These are phyloP conservation scores for Drosophila busckii DNA, from an alignment of 1,140 invertebrate species.

Conservation along the genomic window DNA sequence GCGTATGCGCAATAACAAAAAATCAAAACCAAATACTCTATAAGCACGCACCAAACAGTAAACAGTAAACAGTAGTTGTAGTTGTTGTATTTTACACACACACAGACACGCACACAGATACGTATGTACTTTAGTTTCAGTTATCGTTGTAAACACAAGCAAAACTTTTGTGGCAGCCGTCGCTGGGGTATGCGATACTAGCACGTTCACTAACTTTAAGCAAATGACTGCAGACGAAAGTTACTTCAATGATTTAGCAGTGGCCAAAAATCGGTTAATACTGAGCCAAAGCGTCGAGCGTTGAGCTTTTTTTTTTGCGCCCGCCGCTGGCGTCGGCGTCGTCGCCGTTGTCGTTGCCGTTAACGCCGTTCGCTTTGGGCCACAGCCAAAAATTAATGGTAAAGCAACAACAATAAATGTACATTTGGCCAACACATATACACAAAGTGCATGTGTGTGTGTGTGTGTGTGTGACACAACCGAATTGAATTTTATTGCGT, in stretches of 20 bases:
- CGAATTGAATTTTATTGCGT: conserved; percentile 65
- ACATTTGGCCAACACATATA: not conserved
- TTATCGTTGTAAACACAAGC: conserved; percentile 8
- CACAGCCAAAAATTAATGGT: conserved; percentile 17
- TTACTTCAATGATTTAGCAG: conserved; percentile 78
- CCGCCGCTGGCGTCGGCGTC: conserved; percentile 16
- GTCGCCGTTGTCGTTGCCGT: conserved; percentile 1
- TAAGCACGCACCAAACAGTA: conserved; percentile 9
- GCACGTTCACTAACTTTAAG: conserved; percentile 79
- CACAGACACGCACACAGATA: not conserved
- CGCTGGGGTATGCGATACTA: conserved; percentile 74
- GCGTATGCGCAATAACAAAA: conserved; percentile 11
- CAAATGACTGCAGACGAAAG: conserved; percentile 79
- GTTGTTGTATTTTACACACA: not conserved
- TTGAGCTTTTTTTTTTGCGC: conserved; percentile 31
- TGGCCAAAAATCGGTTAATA: conserved; percentile 77
- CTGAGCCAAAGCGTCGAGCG: conserved; percentile 35
- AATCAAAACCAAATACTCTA: not conserved
- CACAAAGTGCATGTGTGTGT: not conserved
- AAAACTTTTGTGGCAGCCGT: conserved; percentile 37
- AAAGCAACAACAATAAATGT: conserved; percentile 2
- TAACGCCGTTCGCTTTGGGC: conserved; percentile 22
- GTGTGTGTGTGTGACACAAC: conserved; percentile 15
- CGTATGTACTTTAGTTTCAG: no score
- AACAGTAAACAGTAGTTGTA: not conserved